Base-by-base conservation (phyloP, 53 echinoderm and acorn worm genomes). In the Arbacia lixula region DNA sequence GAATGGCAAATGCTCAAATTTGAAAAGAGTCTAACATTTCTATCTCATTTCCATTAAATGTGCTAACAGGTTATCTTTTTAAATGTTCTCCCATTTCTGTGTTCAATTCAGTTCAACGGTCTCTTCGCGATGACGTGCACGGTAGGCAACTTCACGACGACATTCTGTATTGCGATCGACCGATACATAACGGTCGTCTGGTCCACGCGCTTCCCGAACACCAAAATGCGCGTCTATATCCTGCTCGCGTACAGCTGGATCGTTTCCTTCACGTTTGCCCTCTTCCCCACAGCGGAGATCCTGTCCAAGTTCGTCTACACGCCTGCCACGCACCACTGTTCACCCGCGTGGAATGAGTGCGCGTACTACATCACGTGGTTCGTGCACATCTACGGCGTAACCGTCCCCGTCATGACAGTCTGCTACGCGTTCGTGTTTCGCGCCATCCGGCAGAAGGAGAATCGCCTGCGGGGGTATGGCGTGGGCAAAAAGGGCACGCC, bases 151-250 rank as follows among this genome's bases (percentile, higher is more conserved):
- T 76, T 76, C 38, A 56, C 56, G 5, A 55, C 36, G 3, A 55
- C 56, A n/a, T 21, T 76, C 31, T 76, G 76, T 25, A 76, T 76
- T 57, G 76, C 76, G 1, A 55, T 76, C 36, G 76, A 76, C 36
- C 57, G 76, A 55, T 76, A 76, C 57, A n/a, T 76, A 10, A 55
- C 76, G 21, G 56, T 76, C 36, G 76, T 76, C 36, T 76, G 76
- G 55, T 36, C 38, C 2, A 22, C 35, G 33, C 55, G 76, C 12
- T 76, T 76, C 57, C 76, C 76, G 5, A 55, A 36, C 35, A 76
- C 36, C 19, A 22, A 57, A 19, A 55, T 55, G 10, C 76, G 76
- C 20, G 36, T 76, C 34, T 14, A 37, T 14, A 32, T 54, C 34
- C 33, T 55, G 36, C 54, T 76, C 24, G 38, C 36, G 20, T 55